Evolutionary conservation across 2,888 invertebrate species (phyloP), one percentile per base, ranked within the genome.

Genomic region (Biston stratarius): DNA sequence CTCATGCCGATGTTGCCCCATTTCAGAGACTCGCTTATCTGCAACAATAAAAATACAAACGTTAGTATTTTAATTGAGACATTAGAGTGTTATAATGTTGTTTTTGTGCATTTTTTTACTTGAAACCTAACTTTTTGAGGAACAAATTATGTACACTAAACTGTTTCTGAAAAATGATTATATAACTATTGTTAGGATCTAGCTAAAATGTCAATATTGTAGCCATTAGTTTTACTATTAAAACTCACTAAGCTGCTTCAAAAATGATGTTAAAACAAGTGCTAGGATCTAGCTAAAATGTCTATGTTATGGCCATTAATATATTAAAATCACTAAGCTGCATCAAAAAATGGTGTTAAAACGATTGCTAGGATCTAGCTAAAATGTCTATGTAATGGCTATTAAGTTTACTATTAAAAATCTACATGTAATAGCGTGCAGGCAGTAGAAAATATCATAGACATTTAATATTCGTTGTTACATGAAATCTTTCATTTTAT

Each of bases 1-100:
- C 95, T 96, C 94, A 96, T 95, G 83, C 96, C 96, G 81, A 96
- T 94, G 88, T 95, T 96, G 81, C 96, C 96, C 96, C 96, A 96
- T 89, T 95, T 96, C 74, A 96, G 94, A 83, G 95, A 95, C 91
- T 96, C 96, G 87, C 95, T 96, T 89, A 96, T 95, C 96, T 96
- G 94, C 53, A 95, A 95, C 94, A 91, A 93, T 65, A 77, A 79
- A 76, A 78, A 77, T 80, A 79, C 61, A 15, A 42, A 9, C 68
- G 36, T 10, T 65, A 52, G 38, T 38, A 6, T 38, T 24, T 24
- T 3, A 3, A 24, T 24, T 24, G 24, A 24, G 24, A 24, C 24
- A 24, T 24, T 24, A 24, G 24, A 70, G 57, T 53, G 10, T 7
- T 14, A 38, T 14, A 14, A 36, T 14, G 38, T 0, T 14, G 12